A percentile compares a stretch with the other conserved stretches of the same genome.
These are phyloP conservation scores for Phaonia tiefii DNA, from an alignment of 2,888 invertebrate genomes.

Conservation along the genomic window DNA sequence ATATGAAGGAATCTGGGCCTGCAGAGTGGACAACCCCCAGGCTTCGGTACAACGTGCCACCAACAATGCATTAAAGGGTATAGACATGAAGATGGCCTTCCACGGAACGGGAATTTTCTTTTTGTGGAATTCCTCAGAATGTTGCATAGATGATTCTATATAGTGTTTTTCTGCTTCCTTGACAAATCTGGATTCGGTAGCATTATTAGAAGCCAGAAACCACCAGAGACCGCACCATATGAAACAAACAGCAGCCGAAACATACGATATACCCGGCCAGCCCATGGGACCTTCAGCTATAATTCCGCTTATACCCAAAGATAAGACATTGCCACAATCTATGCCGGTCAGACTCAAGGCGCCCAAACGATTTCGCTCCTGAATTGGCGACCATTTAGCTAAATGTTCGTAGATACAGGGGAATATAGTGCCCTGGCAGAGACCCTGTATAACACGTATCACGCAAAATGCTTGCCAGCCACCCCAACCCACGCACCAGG, in stretches of 20 bases:
- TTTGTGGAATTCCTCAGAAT: slow-evolving; percentile 68
- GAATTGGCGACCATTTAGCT: slow-evolving; percentile 86
- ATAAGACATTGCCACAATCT: slow-evolving; percentile 86
- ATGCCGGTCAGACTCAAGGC: slow-evolving; percentile 83
- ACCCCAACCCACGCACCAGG: slow-evolving; percentile 84
- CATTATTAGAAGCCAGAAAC: slow-evolving; percentile 83
- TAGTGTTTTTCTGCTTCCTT: slow-evolving; percentile 82
- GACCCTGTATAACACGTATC: slow-evolving; percentile 85
- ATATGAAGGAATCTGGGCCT: slow-evolving; percentile 85
- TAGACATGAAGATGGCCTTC: slow-evolving; percentile 84
- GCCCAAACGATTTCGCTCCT: slow-evolving; percentile 84
- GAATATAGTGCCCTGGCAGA: slow-evolving; percentile 85
- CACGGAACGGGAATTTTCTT: slow-evolving; percentile 83
- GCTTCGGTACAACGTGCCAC: slow-evolving; percentile 84
- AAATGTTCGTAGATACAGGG: slow-evolving; percentile 85
- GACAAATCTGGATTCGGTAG: slow-evolving; percentile 82
- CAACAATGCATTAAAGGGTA: slow-evolving; percentile 83
- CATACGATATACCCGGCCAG: slow-evolving; percentile 87
- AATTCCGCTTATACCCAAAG: slow-evolving; percentile 84
- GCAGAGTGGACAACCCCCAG: slow-evolving; percentile 86
- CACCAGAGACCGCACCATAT: slow-evolving; percentile 82
- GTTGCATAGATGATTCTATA: slow-evolving; percentile 82
- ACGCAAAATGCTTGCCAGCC: slow-evolving; percentile 83
- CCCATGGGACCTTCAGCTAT: slow-evolving; percentile 83
- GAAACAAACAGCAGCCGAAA: slow-evolving; percentile 85